A percentile compares a stretch with the other conserved stretches of the same genome.
Conservation (phyloP, 2,797 vertebrate genomes). For the Triplophysa yarkandensis region DNA sequence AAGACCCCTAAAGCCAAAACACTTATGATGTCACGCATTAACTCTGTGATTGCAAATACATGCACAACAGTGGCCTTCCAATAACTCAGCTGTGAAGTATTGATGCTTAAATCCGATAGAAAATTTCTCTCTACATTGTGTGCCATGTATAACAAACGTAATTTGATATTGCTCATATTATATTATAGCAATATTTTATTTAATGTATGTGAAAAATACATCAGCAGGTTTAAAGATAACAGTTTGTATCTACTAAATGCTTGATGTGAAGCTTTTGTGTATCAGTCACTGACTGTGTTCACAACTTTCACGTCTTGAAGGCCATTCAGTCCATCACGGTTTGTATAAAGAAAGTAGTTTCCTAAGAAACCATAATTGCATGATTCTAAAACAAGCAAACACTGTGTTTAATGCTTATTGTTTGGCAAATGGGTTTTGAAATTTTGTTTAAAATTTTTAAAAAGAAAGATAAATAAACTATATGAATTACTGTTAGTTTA, state of each 20-base stretch:
- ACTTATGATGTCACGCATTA: constrained; percentile 36
- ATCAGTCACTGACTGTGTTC: not conserved
- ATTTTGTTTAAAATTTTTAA: too few relatives aligned
- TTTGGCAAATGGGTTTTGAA: not conserved
- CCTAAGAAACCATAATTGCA: not conserved
- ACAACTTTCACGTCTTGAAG: not conserved
- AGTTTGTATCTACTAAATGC: not conserved
- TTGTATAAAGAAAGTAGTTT: not conserved
- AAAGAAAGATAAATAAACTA: too few relatives aligned
- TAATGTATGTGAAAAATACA: not conserved
- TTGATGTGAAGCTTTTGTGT: not conserved
- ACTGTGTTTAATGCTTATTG: not conserved
- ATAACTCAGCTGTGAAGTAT: constrained; percentile 10
- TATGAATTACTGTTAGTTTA: too few relatives aligned
- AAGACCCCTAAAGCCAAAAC: not conserved
- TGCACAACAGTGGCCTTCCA: constrained; percentile 37
- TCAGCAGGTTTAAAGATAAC: not conserved
- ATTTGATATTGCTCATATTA: too few relatives aligned
- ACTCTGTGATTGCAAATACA: constrained; percentile 39
- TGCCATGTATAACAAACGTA: not conserved
- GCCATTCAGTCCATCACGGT: not conserved
- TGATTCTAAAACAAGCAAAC: not conserved
- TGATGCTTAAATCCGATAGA: not conserved
- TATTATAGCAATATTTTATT: too few relatives aligned
- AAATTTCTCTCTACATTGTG: not conserved